Base-by-base conservation (phyloP, 1,140 invertebrate species). In the Lordiphosa collinella region DNA sequence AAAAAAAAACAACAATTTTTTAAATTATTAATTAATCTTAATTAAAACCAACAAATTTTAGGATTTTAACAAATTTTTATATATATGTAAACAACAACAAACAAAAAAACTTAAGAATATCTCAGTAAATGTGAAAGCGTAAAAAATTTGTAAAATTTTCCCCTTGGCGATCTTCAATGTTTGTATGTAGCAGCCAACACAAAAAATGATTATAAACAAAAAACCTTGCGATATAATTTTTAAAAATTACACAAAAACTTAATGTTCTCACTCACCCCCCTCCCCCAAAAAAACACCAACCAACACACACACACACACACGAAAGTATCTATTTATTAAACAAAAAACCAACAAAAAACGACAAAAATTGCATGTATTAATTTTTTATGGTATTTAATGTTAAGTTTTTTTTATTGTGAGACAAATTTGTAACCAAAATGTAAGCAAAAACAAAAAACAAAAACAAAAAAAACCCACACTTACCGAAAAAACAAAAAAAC, bases 1-100 rank as follows among this genome's bases (percentile, higher is more conserved):
- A 65, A 47, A 29, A 67, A 67, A 41, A 67, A 67, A 66, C 34
- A 29, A 47, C 31, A 67, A 59, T 75, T 78, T 80, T 84, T 84
- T 78, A 84, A 84, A 84, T 84, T 84, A 84, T 84, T 84, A 84
- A 84, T 84, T 84, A 84, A 84, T 84, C 61, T 73, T 84, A 84
- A 84, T 84, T 84, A 84, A 82, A 84, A 84, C 79, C 78, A 84
- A 84, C 78, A 84, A 84, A 84, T 84, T 84, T 84, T 84, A 84
- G 79, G 79, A 84, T 84, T 84, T 84, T 84, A 84, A 84, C 78
- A 78, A 84, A 84, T 84, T 84, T 84, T 82, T 82, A 84, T 64
- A 72, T 71, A 41, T 52, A 40, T 31, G 31, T 47, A 47, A 61
- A 62, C 54, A 49, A 73, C 40, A 57, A 69, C 37, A 53, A 34